These are phyloP conservation scores for Acanthiza pusilla DNA, from an alignment of 2,797 vertebrate species.

Conservation along the genomic window DNA sequence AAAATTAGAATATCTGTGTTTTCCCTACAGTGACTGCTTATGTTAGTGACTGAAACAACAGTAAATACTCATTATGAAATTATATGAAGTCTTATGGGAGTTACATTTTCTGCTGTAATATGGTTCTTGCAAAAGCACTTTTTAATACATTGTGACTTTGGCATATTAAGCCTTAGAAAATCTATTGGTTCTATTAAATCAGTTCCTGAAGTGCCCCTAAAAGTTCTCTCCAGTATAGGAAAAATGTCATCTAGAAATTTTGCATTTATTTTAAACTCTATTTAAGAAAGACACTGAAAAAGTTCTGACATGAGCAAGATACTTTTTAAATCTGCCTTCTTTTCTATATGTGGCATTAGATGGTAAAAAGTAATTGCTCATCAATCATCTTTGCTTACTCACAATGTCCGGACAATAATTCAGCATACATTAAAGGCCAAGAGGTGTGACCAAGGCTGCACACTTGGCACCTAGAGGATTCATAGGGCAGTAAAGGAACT, in stretches of 20 bases:
- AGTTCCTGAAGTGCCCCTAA: neutral
- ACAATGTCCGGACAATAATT: neutral
- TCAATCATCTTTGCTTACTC: neutral
- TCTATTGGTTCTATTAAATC: neutral
- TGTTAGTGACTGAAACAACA: neutral
- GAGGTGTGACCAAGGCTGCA: neutral
- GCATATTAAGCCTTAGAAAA: neutral
- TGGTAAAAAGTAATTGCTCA: neutral
- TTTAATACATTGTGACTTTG: neutral
- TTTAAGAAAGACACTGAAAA: neutral
- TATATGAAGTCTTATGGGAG: neutral
- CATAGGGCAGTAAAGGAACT: neutral
- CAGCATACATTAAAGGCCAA: neutral
- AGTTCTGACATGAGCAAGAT: neutral
- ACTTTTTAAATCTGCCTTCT: neutral
- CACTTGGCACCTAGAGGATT: neutral
- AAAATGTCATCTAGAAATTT: neutral
- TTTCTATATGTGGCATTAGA: neutral
- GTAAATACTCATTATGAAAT: neutral
- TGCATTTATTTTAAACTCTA: neutral
- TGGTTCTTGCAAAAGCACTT: neutral
- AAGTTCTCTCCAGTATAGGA: neutral
- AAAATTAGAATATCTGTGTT: neutral
- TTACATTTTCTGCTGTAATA: neutral
- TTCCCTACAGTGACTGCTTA: neutral